Evolutionary conservation across 2,113 vertebrate genomes (phyloP), one percentile per base, ranked within the genome.

Genomic region (Tragelaphus imberbis): DNA sequence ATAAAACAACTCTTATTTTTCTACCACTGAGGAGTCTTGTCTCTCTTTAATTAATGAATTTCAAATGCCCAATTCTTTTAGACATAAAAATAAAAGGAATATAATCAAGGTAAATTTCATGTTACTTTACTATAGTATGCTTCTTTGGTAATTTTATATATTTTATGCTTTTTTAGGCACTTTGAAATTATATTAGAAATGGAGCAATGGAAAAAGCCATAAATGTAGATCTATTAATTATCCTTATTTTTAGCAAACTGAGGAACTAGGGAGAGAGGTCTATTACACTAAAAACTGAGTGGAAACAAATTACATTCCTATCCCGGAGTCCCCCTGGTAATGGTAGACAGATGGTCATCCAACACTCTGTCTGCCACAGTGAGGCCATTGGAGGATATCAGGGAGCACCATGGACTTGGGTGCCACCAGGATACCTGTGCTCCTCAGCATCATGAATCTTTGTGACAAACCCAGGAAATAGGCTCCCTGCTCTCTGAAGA

Each of bases 391-490:
- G n/a, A 25, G 33, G 13, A 77, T 13, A 55, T 49, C n/a, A 44
- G 4, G 21, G 16, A 51, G 87, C 53, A 33, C 49, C 14, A 25
- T 3, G 77, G 58, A 58, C 44, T 47, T 55, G 19, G 36, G 36
- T 90, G 11, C 44, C 40, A 65, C 61, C 27, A 51, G 2, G 3
- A 49, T 27, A 44, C 36, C 49, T 81, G 15, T 89, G 88, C 19
- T 91, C 10, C 49, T 94, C 47, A 30, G n/a, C 44, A 79, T 55
- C 56, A 36, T 8, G 47, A 88, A 81, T 94, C 68, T 53, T 79
- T 91, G 36, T 63, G 84, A 97, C 55, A 95, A 94, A 49, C 27
- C 30, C 94, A 94, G 81, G 65, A 96, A 95, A 56, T 17, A 85
- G 21, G 40, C 7, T 88, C 12, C 56, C 36, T 36, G 6, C 36